Evolutionary conservation across 2,797 vertebrate species (phyloP).

Genomic region (Limosa lapponica): DNA sequence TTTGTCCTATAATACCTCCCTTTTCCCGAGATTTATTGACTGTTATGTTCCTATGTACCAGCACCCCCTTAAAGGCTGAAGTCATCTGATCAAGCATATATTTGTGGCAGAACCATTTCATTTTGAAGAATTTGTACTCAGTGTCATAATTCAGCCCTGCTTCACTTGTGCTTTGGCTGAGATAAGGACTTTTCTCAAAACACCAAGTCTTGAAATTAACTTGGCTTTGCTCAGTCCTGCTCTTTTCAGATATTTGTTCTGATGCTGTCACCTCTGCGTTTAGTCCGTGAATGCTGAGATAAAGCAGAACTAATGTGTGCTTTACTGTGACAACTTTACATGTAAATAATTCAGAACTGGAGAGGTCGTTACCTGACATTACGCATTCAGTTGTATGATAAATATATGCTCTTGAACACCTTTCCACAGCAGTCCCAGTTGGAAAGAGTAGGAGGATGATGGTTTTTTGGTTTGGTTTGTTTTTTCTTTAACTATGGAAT

Average conservation of each 20-base stretch:
- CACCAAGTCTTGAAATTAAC: not conserved
- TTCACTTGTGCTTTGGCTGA: not conserved
- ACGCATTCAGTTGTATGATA: not conserved
- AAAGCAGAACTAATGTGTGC: conserved; percentile 2
- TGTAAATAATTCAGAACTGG: not conserved
- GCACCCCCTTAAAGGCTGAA: not conserved
- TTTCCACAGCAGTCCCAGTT: not conserved
- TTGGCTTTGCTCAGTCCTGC: not conserved
- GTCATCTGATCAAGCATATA: not conserved
- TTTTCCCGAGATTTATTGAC: not conserved
- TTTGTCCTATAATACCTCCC: not conserved
- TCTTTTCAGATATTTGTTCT: not conserved
- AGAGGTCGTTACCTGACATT: not conserved
- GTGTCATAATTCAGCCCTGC: not conserved
- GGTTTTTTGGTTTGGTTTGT: not conserved
- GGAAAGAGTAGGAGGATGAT: fast-evolving
- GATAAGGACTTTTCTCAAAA: not conserved
- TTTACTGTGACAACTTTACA: not conserved
- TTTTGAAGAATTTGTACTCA: not conserved
- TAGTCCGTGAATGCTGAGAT: not conserved
- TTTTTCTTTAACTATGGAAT: not conserved
- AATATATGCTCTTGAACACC: not conserved
- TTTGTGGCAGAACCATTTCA: not conserved
- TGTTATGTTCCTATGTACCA: not conserved
- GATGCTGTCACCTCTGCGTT: not conserved